phyloP scores from a whole-genome alignment of 2,888 invertebrate species.

The Cataglyphis livida region DNA sequence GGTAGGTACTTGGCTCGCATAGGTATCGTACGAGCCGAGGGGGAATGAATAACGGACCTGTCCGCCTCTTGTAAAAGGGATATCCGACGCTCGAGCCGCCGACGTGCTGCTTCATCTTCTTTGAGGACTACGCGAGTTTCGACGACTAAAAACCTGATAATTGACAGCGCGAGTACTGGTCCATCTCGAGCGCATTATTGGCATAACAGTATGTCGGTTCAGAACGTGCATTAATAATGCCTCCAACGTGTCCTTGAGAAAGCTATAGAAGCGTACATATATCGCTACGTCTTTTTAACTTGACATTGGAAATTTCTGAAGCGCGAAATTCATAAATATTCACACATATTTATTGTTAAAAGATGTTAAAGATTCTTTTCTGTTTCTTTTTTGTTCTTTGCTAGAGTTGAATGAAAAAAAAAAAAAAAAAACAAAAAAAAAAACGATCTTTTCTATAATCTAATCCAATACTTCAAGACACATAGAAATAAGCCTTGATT shows the following conservation, averaged over 20 bases:
- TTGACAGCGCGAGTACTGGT: slow-evolving; percentile 72
- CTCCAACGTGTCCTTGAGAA: slow-evolving; percentile 64
- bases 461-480: not conserved
- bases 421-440: not conserved
- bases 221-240: slow-evolving; percentile 46
- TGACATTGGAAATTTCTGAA: not conserved
- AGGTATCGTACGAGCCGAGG: slow-evolving; percentile 62
- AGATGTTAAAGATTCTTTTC: not conserved
- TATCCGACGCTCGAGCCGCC: slow-evolving; percentile 67
- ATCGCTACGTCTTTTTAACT: not conserved
- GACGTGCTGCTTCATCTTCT: slow-evolving; percentile 79
- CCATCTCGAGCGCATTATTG: slow-evolving; percentile 57
- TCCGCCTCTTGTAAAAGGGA: slow-evolving; percentile 74
- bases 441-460: not conserved
- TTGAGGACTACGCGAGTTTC: slow-evolving; percentile 71
- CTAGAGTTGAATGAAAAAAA: not conserved
- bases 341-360: not conserved
- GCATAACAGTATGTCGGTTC: slow-evolving; percentile 60
- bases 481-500: slow-evolving; percentile 11
- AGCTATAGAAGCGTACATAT: not conserved
- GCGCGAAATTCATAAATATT: not conserved
- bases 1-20: slow-evolving; percentile 59
- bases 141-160: slow-evolving; percentile 73
- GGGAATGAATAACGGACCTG: slow-evolving; percentile 73
- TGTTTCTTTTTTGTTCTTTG: not conserved